phyloP scores from a whole-genome alignment of 2,797 vertebrate genomes.

The Graptemys geographica region DNA sequence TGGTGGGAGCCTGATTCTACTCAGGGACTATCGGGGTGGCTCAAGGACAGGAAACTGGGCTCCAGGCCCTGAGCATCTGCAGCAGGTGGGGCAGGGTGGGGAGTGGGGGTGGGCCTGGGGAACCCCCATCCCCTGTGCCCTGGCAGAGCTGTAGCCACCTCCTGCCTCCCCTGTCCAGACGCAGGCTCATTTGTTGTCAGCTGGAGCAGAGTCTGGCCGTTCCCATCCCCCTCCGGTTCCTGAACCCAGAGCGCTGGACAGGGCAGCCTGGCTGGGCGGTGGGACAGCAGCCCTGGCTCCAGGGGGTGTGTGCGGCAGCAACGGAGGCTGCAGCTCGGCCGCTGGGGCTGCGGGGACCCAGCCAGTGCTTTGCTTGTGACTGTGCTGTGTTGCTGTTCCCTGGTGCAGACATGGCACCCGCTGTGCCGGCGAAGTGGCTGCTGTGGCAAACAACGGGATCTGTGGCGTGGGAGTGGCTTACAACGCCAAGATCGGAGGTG shows the following conservation, averaged over 20 bases:
- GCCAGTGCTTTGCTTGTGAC: accelerated
- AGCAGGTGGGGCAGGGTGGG: not conserved
- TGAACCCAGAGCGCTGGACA: not conserved
- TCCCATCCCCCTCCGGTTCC: not conserved
- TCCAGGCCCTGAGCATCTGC: constrained; percentile 38
- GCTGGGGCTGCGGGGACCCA: not conserved
- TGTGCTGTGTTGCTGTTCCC: accelerated
- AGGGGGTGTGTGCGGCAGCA: too few species aligned
- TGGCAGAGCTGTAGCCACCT: accelerated
- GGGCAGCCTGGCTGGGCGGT: not conserved
- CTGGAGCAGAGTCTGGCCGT: constrained; percentile 73
- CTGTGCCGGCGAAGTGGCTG: constrained; percentile 96
- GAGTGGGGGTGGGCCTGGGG: accelerated
- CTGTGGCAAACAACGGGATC: constrained; percentile 93
- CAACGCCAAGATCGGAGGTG: constrained; percentile 87
- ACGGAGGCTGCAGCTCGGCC: too few species aligned
- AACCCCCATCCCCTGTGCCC: not conserved
- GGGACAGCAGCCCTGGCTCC: accelerated
- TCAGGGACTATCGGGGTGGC: too few species aligned
- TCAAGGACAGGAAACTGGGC: constrained; percentile 68
- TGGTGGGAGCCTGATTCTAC: not conserved
- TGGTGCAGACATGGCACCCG: constrained; percentile 91
- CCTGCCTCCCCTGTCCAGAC: not conserved
- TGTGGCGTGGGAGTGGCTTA: constrained; percentile 98
- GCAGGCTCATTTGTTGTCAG: accelerated